Evolutionary conservation across 2,113 vertebrate species (phyloP), one percentile per base, ranked within the genome.

Genomic region (Lepus europaeus): DNA sequence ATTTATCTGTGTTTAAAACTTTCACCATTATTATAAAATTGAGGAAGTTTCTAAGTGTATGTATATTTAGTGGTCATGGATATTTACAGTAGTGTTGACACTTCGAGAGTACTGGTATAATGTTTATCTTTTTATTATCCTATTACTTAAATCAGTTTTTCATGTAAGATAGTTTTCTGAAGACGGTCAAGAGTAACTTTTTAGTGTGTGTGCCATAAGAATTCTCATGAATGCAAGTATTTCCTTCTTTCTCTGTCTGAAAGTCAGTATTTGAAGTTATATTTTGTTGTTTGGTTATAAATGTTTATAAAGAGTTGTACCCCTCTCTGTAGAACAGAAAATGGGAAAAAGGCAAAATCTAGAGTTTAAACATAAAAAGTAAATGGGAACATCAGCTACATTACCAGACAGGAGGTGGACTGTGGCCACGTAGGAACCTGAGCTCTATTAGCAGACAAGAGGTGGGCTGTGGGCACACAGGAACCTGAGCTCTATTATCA

Each of bases 111-210:
- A 85, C 59, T 87, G 53, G n/a, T 78, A 45, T 66, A 68, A 81
- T 29, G 27, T 39, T 92, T 89, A 36, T 59, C 36, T 86, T 95
- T 82, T 59, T 16, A 22, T 63, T 70, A 53, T 76, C 77, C 25
- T 23, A 16, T 33, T 77, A 87, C 17, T 79, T 80, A 90, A 80
- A 70, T 84, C 81, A 72, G 6, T 93, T 89, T 72, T 77, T 87
- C 36, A 80, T 72, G 33, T 72, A n/a, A 89, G 17, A 2, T 86
- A 45, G n/a, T 86, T 92, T 96, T 86, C 66, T 81, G 33, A 96
- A 96, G 64, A 39, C 9, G 89, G 68, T 14, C 9, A 69, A 45
- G 0, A 53, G 7, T 69, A 59, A n/a, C 25, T 78, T 0, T 86
- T 91, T 20, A 45, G 45, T 45, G 6, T 45, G 45, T 91, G 7